Evolutionary conservation across 2,888 invertebrate genomes (phyloP), one percentile per base, ranked within the genome.

Genomic region (Eilema caniola): DNA sequence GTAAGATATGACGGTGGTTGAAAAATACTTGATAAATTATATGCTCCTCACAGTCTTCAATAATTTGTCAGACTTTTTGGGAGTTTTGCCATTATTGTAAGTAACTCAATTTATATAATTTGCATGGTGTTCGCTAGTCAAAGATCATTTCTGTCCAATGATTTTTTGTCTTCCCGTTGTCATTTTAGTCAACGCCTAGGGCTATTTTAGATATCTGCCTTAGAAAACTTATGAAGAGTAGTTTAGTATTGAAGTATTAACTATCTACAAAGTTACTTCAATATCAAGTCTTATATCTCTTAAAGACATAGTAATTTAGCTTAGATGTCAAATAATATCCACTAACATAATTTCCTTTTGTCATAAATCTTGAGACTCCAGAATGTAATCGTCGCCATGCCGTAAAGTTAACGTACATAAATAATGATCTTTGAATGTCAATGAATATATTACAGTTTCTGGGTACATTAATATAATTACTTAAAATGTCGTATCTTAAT

Each of bases 391-490:
- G 53, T 53, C n/a, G 53, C 53, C n/a, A 20, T 53, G 28, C 66
- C 25, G 4, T 72, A 41, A 69, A 61, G 57, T 66, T 62, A 31
- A 24, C 16, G 53, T 47, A 66, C 37, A 56, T 66, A 60, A 72
- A 61, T 66, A 66, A 72, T 41, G 59, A 37, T 70, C 61, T 59
- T 20, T 47, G 59, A 60, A 60, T 47, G 63, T 64, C 28, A 28
- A 59, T 47, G 69, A 69, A 69, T 69, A 69, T 69, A 62, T 61
- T 56, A 62, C 47, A 33, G 61, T 20, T 65, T 47, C 67, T 60
- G 14, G 5, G 24, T 20, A 56, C 25, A 68, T 57, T 16, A 14
- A 24, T 62, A 68, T 62, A 62, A 14, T 67, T 62, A 28, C 20
- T 53, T 62, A 25, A 16, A 53, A 62, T n/a, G 31, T 47, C 47